Evolutionary conservation across 2,113 vertebrate genomes (phyloP).

Genomic region (Ptyas mucosa): DNA sequence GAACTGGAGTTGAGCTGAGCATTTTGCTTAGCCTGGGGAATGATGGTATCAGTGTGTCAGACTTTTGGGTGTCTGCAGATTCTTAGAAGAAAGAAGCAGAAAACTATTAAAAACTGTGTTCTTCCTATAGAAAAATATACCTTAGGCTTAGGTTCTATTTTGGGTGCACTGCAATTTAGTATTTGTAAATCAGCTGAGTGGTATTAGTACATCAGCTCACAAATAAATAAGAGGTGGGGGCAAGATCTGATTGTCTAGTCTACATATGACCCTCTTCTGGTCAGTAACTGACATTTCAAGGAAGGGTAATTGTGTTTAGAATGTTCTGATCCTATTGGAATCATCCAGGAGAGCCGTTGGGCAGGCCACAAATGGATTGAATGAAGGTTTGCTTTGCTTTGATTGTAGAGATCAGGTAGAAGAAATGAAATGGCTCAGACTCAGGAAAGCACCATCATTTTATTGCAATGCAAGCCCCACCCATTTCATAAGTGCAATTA

Average conservation of each 20-base stretch:
- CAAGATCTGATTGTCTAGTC: background rate
- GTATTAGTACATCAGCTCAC: background rate
- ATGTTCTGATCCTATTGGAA: background rate
- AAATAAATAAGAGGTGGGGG: background rate
- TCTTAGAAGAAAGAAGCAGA: background rate
- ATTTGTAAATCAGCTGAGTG: background rate
- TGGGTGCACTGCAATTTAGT: background rate
- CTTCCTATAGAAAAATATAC: background rate
- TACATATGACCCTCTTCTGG: background rate
- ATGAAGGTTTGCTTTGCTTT: background rate
- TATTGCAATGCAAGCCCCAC: background rate
- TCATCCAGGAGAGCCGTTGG: background rate
- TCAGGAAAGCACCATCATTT: background rate
- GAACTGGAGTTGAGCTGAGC: background rate
- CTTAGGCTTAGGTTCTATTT: background rate
- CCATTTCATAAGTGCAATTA: background rate
- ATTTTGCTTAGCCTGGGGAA: background rate
- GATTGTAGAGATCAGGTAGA: background rate
- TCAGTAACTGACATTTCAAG: background rate
- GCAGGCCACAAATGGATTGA: background rate
- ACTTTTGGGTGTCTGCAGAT: background rate
- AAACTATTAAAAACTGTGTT: background rate
- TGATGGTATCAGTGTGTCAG: background rate
- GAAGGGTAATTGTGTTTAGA: background rate
- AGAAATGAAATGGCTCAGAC: background rate